Evolutionary conservation across 2,113 vertebrate genomes (phyloP).

Genomic region (human): DNA sequence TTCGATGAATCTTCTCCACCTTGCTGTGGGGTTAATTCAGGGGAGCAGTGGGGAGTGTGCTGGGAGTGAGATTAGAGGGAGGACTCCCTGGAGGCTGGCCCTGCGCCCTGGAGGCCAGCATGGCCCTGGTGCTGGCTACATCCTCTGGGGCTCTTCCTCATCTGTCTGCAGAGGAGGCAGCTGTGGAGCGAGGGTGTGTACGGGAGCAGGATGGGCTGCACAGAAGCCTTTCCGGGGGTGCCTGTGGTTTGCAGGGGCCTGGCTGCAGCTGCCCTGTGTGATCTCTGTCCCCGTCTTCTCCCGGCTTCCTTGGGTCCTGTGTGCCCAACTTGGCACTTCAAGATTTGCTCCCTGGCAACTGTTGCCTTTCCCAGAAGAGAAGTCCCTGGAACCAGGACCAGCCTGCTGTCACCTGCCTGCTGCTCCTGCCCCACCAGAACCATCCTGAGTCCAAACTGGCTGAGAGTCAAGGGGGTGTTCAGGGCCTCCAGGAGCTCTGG

Average conservation of each 20-base stretch:
- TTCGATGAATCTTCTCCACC: not conserved
- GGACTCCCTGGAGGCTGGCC: not conserved
- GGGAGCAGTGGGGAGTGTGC: not conserved
- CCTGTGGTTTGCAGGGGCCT: not conserved
- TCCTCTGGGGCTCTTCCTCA: no score
- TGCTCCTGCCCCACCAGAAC: not conserved
- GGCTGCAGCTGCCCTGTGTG: not conserved
- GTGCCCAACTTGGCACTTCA: not conserved
- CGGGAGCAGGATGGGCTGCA: not conserved
- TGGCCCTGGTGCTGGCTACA: no score
- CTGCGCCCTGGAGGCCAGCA: no score
- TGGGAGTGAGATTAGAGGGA: not conserved
- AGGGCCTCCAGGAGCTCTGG: not conserved
- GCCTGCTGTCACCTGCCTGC: not conserved
- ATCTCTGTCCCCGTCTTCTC: accelerated
- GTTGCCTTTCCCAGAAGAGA: not conserved
- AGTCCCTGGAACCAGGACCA: not conserved
- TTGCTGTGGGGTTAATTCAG: not conserved
- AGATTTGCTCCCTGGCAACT: not conserved
- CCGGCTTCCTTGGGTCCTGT: accelerated
- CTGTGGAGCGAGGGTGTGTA: not conserved
- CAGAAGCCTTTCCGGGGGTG: not conserved
- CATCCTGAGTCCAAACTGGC: not conserved
- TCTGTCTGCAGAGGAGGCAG: not conserved
- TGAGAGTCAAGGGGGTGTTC: accelerated